phyloP scores from a whole-genome alignment of 2,113 vertebrate genomes.

The Menura novaehollandiae region DNA sequence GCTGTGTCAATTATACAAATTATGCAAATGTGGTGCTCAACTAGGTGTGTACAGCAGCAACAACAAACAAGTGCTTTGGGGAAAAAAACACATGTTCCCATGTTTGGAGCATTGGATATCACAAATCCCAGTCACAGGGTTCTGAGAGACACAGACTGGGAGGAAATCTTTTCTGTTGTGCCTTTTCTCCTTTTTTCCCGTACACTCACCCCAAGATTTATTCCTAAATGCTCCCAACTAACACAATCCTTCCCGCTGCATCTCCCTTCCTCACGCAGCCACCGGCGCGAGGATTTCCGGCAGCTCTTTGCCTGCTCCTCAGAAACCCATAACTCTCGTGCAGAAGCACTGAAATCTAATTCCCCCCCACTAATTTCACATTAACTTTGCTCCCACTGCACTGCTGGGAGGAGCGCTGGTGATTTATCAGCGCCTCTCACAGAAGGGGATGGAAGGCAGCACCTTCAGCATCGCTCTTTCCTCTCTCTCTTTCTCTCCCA shows the following conservation, averaged over 20 bases:
- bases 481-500: neutral
- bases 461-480: neutral
- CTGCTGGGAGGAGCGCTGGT: neutral
- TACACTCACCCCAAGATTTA: neutral
- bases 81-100: neutral
- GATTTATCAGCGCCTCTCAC: neutral
- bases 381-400: neutral
- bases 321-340: accelerated
- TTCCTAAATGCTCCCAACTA: accelerated
- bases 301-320: neutral
- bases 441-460: neutral
- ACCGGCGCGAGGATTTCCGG: accelerated
- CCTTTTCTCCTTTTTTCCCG: neutral
- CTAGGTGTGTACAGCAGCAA: neutral
- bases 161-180: neutral
- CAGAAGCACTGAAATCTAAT: neutral
- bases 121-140: neutral
- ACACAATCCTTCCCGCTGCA: neutral
- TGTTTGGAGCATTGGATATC: neutral
- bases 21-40: neutral
- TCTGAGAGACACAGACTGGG: accelerated
- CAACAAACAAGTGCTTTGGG: neutral
- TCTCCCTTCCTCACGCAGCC: accelerated
- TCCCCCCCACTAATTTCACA: neutral
- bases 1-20: neutral